Percentiles rank a stretch among this genome's conserved stretches.
phyloP scores from a whole-genome alignment of 2,113 vertebrate genomes.

The Leiothrix lutea region DNA sequence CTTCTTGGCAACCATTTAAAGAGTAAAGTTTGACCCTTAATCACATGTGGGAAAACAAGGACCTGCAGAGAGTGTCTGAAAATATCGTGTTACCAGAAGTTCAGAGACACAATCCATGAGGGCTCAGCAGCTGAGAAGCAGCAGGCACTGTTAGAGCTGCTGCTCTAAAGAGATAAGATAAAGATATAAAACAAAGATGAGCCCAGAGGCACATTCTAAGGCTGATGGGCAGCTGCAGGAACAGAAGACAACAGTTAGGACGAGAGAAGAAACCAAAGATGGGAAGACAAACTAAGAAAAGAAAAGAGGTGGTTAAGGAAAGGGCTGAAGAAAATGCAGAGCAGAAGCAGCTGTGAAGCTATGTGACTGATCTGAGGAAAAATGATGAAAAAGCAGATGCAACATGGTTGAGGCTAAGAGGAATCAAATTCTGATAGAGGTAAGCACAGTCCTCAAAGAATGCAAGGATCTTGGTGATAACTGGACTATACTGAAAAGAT shows the following conservation, averaged over 20 bases:
- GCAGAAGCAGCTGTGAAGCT: neutral
- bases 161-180: neutral
- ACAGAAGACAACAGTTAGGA: neutral
- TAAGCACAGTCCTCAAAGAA: neutral
- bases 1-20: neutral
- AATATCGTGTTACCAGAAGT: neutral
- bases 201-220: neutral
- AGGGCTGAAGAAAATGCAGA: neutral
- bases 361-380: neutral
- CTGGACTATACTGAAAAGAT: neutral
- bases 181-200: neutral
- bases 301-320: neutral
- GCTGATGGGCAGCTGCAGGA: neutral
- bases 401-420: neutral
- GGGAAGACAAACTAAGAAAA: neutral
- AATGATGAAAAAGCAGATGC: neutral
- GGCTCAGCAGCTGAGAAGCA: neutral
- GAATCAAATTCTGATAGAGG: neutral
- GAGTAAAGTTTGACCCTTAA: neutral
- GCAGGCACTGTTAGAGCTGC: neutral
- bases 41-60: neutral
- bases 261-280: neutral
- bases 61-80: neutral
- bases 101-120: neutral
- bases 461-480: neutral